Evolutionary conservation across 2,113 vertebrate genomes (phyloP).

Genomic region (Tachycineta bicolor): DNA sequence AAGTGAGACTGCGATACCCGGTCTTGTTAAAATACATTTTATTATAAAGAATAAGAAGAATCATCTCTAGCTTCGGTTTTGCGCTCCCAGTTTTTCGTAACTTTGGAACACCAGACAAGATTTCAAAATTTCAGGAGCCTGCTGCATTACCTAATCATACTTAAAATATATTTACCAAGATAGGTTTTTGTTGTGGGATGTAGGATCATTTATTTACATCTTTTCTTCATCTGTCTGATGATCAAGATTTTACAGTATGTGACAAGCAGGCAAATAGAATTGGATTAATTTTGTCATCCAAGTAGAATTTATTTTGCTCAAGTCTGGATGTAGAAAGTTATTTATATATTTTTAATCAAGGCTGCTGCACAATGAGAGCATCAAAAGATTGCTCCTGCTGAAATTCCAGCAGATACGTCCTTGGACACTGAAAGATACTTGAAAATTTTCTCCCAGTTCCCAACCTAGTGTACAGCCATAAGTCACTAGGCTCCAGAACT

Average conservation of each 20-base stretch:
- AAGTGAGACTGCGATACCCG: neutral
- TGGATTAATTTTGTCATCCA: neutral
- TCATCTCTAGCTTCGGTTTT: neutral
- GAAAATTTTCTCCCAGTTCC: neutral
- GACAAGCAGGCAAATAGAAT: neutral
- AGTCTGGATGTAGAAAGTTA: neutral
- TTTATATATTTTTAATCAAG: neutral
- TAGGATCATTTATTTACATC: neutral
- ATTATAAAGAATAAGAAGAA: neutral
- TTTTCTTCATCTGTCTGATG: neutral
- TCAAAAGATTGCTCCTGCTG: neutral
- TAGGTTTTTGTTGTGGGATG: neutral
- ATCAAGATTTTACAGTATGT: neutral
- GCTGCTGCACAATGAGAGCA: neutral
- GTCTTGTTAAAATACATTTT: neutral
- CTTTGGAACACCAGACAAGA: neutral
- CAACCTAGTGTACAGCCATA: neutral
- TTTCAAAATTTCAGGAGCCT: neutral
- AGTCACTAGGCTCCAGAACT: neutral
- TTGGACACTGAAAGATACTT: neutral
- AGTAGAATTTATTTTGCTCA: neutral
- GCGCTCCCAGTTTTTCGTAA: neutral
- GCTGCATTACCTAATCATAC: conserved; percentile 9
- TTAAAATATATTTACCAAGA: neutral
- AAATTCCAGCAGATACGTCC: neutral